Evolutionary conservation across 2,113 vertebrate genomes (phyloP).

Genomic region (Saguinus midas): DNA sequence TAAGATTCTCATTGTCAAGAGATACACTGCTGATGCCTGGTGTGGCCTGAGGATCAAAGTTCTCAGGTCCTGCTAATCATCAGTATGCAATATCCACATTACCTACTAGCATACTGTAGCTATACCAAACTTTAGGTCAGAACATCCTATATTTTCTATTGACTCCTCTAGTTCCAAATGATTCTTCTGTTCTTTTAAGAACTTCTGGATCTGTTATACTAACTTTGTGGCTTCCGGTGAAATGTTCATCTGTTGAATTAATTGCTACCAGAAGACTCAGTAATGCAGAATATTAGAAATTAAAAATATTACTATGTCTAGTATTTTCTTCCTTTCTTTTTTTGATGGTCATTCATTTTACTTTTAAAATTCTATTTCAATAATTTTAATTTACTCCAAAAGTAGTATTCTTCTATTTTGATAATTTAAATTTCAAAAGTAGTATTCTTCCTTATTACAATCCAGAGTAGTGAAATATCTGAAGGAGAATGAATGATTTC

Average conservation of each 20-base stretch:
- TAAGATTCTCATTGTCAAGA: not conserved
- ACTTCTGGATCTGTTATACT: not conserved
- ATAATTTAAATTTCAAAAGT: not conserved
- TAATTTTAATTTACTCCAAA: not conserved
- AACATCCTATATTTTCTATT: not conserved
- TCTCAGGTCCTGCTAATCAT: not conserved
- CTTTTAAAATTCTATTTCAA: not conserved
- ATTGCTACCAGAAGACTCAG: not conserved
- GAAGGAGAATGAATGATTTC: not conserved
- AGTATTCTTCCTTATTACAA: not conserved
- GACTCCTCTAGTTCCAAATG: not conserved
- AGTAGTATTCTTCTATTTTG: not conserved
- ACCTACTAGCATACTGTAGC: not conserved
- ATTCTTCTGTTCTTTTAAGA: not conserved
- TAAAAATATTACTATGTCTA: not conserved
- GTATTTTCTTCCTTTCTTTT: constrained; percentile 6
- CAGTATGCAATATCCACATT: not conserved
- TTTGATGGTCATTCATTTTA: not conserved
- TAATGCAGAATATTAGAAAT: not conserved
- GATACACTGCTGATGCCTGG: not conserved
- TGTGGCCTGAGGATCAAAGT: not conserved
- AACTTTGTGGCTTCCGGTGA: not conserved
- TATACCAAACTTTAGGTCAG: not conserved
- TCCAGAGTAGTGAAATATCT: not conserved
- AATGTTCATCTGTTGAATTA: not conserved